Evolutionary conservation across 2,797 vertebrate genomes (phyloP).

Genomic region (Sciurus vulgaris): DNA sequence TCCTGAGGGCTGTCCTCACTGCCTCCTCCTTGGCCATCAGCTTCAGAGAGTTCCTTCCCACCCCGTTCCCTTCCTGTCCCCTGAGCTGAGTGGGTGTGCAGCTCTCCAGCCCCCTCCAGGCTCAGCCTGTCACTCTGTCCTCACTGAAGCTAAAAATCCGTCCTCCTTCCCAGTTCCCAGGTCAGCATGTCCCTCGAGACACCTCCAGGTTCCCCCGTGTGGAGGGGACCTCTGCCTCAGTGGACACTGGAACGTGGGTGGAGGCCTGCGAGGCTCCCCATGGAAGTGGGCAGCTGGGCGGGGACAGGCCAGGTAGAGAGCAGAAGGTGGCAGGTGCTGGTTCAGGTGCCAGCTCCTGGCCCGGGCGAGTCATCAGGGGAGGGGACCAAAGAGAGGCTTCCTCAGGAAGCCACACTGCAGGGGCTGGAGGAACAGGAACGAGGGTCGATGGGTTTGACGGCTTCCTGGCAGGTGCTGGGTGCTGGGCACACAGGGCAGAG

Average conservation of each 20-base stretch:
- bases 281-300: not conserved
- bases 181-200: not conserved
- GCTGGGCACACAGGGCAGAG: not conserved
- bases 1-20: not conserved
- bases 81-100: accelerated
- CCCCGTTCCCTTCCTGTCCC: not conserved
- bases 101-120: not conserved
- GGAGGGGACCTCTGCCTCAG: not conserved
- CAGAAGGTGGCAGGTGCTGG: not conserved
- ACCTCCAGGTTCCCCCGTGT: not conserved
- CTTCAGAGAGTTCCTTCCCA: not conserved
- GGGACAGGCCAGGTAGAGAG: not conserved
- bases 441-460: accelerated
- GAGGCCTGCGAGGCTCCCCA: not conserved
- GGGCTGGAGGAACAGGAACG: not conserved
- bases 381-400: not conserved
- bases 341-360: not conserved
- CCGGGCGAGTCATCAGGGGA: not conserved
- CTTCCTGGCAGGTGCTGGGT: not conserved
- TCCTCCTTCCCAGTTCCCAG: not conserved
- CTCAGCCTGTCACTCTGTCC: not conserved
- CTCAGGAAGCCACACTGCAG: not conserved
- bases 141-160: not conserved
- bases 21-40: not conserved
- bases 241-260: not conserved